Percentiles rank a stretch among this genome's conserved stretches.
phyloP scores from a whole-genome alignment of 2,888 invertebrate genomes.

The Eulithis prunata region DNA sequence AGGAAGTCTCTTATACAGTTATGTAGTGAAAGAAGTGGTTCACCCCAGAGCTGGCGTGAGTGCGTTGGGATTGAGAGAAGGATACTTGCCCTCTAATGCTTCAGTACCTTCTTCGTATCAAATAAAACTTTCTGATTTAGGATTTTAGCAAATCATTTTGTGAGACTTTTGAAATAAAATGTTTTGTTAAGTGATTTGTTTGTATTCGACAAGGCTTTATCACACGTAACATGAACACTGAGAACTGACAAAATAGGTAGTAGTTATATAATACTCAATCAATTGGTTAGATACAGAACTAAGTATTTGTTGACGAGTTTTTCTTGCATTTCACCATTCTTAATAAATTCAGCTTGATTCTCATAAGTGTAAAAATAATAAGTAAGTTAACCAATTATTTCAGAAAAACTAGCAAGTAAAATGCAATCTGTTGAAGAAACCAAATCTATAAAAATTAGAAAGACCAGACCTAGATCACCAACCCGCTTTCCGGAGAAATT shows the following conservation, averaged over 20 bases:
- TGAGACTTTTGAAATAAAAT: neutral
- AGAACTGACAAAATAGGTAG: too few relatives aligned
- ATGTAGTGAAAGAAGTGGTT: conserved; percentile 49
- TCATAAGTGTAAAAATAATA: neutral
- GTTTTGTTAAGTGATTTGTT: neutral
- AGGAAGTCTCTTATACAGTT: conserved; percentile 54
- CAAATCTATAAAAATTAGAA: conserved; percentile 22
- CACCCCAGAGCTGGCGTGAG: too few relatives aligned
- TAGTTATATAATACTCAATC: too few relatives aligned
- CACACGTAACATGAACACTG: too few relatives aligned
- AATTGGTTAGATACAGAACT: too few relatives aligned
- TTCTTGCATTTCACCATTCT: too few relatives aligned
- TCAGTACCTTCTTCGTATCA: neutral
- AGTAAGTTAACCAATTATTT: conserved; percentile 20
- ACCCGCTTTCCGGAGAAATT: conserved; percentile 41
- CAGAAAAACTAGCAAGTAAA: conserved; percentile 34
- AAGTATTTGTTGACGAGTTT: too few relatives aligned
- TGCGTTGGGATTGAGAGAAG: neutral
- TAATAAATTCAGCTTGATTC: neutral
- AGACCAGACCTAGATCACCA: conserved; percentile 34
- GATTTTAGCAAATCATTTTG: conserved; percentile 6
- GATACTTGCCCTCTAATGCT: neutral
- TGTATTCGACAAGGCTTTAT: neutral
- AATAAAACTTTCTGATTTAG: conserved; percentile 18
- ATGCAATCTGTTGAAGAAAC: conserved; percentile 41